phyloP scores from a whole-genome alignment of 2,113 vertebrate genomes.

The Apistogramma diplotaenia region DNA sequence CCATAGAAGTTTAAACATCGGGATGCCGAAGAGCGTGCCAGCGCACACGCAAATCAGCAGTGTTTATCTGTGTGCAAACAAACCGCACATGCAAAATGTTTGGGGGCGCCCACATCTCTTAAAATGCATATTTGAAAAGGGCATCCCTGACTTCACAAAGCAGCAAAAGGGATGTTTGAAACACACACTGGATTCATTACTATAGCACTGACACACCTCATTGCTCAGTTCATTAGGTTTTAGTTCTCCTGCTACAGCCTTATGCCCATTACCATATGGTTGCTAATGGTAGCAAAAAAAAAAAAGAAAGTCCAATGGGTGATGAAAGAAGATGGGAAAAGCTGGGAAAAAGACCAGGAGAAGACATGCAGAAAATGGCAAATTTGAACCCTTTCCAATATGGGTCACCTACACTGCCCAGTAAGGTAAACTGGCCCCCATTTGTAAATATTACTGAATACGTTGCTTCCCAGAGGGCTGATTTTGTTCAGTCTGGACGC shows the following conservation, averaged over 20 bases:
- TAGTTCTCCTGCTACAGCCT: background rate
- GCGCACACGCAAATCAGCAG: constrained; percentile 27
- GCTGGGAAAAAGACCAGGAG: background rate
- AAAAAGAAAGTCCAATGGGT: background rate
- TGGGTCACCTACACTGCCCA: background rate
- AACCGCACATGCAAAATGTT: constrained; percentile 28
- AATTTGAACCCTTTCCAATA: background rate
- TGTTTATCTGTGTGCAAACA: background rate
- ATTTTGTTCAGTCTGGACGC: too few species aligned
- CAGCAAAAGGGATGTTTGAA: background rate
- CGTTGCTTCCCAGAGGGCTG: too few species aligned
- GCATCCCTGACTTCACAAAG: background rate
- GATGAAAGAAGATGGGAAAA: background rate
- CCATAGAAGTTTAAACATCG: constrained; percentile 1
- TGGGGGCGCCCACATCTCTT: background rate
- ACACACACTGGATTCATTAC: background rate
- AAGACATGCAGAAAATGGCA: background rate
- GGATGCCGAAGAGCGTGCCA: background rate
- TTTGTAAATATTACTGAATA: too few species aligned
- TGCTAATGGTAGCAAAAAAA: background rate
- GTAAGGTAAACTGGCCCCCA: background rate
- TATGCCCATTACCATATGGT: background rate
- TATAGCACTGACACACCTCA: background rate
- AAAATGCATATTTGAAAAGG: background rate
- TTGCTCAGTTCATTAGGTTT: background rate